Conservation (phyloP, 1,140 invertebrate species). For the Samia ricini region DNA sequence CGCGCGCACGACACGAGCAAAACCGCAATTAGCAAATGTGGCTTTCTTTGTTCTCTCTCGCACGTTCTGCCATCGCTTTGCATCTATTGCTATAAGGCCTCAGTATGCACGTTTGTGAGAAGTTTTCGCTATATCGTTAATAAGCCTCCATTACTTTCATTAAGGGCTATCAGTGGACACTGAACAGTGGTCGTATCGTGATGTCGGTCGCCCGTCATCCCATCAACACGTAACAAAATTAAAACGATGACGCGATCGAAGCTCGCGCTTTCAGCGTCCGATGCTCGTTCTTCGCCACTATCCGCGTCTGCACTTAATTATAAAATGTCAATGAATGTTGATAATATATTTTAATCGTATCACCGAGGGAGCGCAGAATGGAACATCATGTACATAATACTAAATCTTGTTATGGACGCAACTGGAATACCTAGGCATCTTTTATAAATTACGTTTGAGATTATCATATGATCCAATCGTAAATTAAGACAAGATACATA, state of each 20-base stretch:
- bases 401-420: slow-evolving; percentile 75
- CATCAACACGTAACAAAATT: slow-evolving; percentile 71
- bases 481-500: slow-evolving; percentile 78
- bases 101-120: slow-evolving; percentile 34
- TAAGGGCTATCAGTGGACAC: slow-evolving; percentile 71
- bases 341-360: slow-evolving; percentile 69
- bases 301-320: slow-evolving; percentile 63
- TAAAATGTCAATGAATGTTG: slow-evolving; percentile 66
- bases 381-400: slow-evolving; percentile 63
- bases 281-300: slow-evolving; percentile 32
- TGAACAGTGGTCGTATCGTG: slow-evolving; percentile 65
- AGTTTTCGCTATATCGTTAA: slow-evolving; percentile 65
- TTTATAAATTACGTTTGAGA: slow-evolving; percentile 75
- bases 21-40: slow-evolving; percentile 77
- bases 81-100: slow-evolving; percentile 60
- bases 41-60: slow-evolving; percentile 74
- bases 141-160: slow-evolving; percentile 76
- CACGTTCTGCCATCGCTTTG: slow-evolving; percentile 63
- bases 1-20: slow-evolving; percentile 73
- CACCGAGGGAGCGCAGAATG: slow-evolving; percentile 37
- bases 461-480: slow-evolving; percentile 78
- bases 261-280: slow-evolving; percentile 50
- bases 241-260: slow-evolving; percentile 72
- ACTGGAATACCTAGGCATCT: slow-evolving; percentile 70
- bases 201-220: slow-evolving; percentile 60